These are phyloP conservation scores for Pomatorhinus ruficollis DNA, from an alignment of 2,113 vertebrate species.

Conservation along the genomic window DNA sequence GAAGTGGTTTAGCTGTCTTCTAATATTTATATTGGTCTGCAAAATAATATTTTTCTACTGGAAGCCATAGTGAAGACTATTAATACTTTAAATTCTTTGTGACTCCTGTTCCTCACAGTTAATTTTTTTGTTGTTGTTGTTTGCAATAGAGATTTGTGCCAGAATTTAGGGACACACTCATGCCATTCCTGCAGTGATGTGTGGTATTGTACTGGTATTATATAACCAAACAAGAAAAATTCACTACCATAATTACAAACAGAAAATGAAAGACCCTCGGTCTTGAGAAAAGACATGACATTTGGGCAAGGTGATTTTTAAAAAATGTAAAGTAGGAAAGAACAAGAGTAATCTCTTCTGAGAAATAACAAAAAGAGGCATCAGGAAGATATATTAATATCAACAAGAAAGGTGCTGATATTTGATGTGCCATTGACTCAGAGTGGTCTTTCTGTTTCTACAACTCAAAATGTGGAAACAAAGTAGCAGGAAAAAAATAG, in stretches of 20 bases:
- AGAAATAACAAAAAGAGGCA: not conserved
- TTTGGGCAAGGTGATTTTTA: not conserved
- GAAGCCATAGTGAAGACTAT: not conserved
- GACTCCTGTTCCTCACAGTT: accelerated
- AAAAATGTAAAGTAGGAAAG: not conserved
- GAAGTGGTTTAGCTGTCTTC: not conserved
- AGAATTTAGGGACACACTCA: not conserved
- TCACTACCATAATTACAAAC: not conserved
- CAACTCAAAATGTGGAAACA: not conserved
- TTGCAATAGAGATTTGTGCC: not conserved
- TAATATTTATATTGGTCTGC: not conserved
- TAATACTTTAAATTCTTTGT: not conserved
- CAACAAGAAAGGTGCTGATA: not conserved
- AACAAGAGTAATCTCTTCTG: not conserved
- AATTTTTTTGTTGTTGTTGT: too few relatives aligned
- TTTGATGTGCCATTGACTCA: not conserved
- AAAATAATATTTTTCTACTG: not conserved
- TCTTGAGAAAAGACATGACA: not conserved
- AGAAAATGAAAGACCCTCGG: not conserved
- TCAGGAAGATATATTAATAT: not conserved
- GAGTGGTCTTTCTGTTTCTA: not conserved
- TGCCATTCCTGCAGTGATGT: not conserved
- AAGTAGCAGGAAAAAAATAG: not conserved
- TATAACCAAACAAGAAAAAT: not conserved
- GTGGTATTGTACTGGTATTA: not conserved